Evolutionary conservation across 2,888 invertebrate species (phyloP).

Genomic region (Lacanobia wlatinum): DNA sequence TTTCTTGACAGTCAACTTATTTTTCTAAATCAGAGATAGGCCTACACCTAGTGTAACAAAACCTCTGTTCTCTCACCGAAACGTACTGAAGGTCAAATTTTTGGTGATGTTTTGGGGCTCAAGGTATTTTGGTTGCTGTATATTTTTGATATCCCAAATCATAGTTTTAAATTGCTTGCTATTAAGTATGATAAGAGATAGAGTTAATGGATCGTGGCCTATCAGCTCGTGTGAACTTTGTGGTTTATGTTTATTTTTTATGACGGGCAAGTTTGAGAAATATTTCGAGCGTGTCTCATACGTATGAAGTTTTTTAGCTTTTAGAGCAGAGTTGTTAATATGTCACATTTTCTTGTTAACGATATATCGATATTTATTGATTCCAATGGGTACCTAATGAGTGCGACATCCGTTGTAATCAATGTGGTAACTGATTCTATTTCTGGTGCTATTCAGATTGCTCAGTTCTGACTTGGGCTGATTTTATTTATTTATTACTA

Average conservation of each 20-base stretch:
- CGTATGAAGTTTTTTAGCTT: background rate
- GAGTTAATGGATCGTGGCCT: slow-evolving; percentile 68
- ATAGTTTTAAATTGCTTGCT: slow-evolving; percentile 76
- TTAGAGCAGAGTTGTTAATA: background rate
- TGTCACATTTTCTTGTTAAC: background rate
- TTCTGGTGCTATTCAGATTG: no score
- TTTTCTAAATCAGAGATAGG: slow-evolving; percentile 73
- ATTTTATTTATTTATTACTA: no score
- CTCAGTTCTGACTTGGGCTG: no score
- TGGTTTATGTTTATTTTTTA: slow-evolving; percentile 46
- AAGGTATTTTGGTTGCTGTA: slow-evolving; percentile 29
- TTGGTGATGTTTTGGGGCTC: background rate
- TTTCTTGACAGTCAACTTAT: slow-evolving; percentile 71
- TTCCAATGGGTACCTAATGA: no score
- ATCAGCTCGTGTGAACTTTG: slow-evolving; percentile 66
- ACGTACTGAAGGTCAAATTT: background rate
- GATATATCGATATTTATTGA: no score
- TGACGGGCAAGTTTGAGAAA: slow-evolving; percentile 14
- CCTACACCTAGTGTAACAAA: slow-evolving; percentile 38
- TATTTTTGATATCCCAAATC: slow-evolving; percentile 68
- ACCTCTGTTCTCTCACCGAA: background rate
- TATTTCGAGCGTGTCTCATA: background rate
- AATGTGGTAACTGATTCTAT: no score
- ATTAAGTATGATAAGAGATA: slow-evolving; percentile 77
- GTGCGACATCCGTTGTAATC: no score